Evolutionary conservation across 2,888 invertebrate genomes (phyloP), one percentile per base, ranked within the genome.

Genomic region (Polyommatus iphigenia): DNA sequence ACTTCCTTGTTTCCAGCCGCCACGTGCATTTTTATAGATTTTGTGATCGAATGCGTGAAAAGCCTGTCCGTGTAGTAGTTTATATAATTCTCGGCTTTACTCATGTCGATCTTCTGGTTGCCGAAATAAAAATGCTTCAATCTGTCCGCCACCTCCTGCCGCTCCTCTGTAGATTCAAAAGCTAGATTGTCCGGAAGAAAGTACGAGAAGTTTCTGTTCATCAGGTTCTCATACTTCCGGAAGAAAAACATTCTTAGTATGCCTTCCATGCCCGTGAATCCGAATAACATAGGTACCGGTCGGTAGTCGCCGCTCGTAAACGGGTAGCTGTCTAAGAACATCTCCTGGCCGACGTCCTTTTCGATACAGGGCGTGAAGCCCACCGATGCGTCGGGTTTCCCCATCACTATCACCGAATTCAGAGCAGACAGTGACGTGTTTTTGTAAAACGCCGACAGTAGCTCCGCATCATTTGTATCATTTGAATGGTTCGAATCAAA

Each of bases 61-160:
- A 84, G 71, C 0, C 84, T 77, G 93, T 96, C 93, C 3, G 87
- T 81, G 71, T 85, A 88, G 73, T 83, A 90, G 78, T 90, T 82
- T 0, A 89, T 81, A 71, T 83, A 90, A 3, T 77, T 77, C n/a
- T 86, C 79, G 77, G 88, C 79, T 46, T 81, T 85, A 0, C 85
- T 81, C 6, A 24, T 20, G 1, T 79, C 79, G 8, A 88, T 80
- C 3, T 80, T 67, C 10, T 83, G 72, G 29, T 84, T 80, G 10
- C 87, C 87, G 80, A 89, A 89, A 82, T 88, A 88, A 81, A 86
- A 87, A 8, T 84, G 77, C 80, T 86, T 88, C 1, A 87, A 79
- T 77, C 77, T 78, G 50, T 80, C 78, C 5, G 83, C 83, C 0
- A 88, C 79, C 76, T 80, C 76, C 57, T 85, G 79, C 77, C 80